Evolutionary conservation across 2,888 invertebrate species (phyloP), one percentile per base, ranked within the genome.

Genomic region (Hirtodrosophila duncani): DNA sequence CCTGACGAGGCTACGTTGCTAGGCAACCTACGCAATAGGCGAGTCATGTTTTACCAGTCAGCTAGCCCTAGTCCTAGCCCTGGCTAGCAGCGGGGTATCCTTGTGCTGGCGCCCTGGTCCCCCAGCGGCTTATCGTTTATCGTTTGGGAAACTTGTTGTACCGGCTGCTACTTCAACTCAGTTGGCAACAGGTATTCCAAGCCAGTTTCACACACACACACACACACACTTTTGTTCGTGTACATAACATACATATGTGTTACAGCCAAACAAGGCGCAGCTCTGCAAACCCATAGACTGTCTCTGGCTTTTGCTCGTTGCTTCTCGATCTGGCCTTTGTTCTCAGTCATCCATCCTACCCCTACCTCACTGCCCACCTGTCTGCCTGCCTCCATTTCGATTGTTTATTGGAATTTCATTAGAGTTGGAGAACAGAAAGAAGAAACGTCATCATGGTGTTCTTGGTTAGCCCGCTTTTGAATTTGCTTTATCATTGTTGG

Each of bases 321-420:
- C n/a, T n/a, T n/a, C n/a, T n/a, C n/a, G n/a, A n/a, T n/a, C n/a
- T n/a, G n/a, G n/a, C n/a, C n/a, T n/a, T n/a, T n/a, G n/a, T n/a
- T n/a, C n/a, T n/a, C n/a, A n/a, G n/a, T n/a, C n/a, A n/a, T n/a
- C n/a, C n/a, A n/a, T n/a, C n/a, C n/a, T n/a, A 39, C 39, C 13
- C 10, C 1, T 10, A 13, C n/a, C 11, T n/a, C 13, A 9, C 26
- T 3, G 9, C 20, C n/a, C n/a, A n/a, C n/a, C 9, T 33, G 33
- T 17, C 4, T 18, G 16, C 10, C 1, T 33, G 7, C 14, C 13
- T 20, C 31, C 21, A 9, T n/a, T 10, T 17, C 3, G 18, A 38
- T 44, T 63, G 59, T 50, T 58, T 60, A 68, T 68, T 70, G 64
- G 67, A 67, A 65, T 69, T 69, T 58, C 57, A 58, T 58, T 57